Evolutionary conservation across 1,140 invertebrate genomes (phyloP).

Genomic region (Drosophila ogumai): DNA sequence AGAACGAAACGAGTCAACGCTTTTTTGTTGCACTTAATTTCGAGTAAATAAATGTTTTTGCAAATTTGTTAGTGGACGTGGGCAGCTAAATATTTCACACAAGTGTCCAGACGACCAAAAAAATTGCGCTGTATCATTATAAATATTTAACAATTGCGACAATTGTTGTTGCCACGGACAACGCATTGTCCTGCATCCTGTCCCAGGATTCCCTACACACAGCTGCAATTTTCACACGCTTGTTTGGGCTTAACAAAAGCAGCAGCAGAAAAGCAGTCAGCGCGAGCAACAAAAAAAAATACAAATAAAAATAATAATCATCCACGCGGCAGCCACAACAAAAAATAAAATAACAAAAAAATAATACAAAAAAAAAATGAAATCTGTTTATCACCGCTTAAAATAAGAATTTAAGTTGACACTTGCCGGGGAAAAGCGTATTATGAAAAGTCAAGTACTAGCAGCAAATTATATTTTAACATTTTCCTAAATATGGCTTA

Average conservation of each 20-base stretch:
- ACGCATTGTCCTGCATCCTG: conserved; percentile 51
- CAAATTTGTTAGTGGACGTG: conserved; percentile 43
- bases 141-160: conserved; percentile 83
- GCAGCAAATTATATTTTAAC: neutral
- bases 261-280: conserved; percentile 4
- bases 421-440: conserved; percentile 15
- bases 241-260: conserved; percentile 69
- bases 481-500: too few species aligned
- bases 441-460: conserved; percentile 1
- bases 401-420: conserved; percentile 37
- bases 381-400: conserved; percentile 43
- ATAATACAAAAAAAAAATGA: neutral
- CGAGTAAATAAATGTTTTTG: conserved; percentile 66
- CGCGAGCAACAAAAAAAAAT: conserved; percentile 10
- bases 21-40: conserved; percentile 39
- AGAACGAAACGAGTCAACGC: neutral
- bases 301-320: conserved; percentile 32
- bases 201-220: conserved; percentile 41
- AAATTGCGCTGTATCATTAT: conserved; percentile 74
- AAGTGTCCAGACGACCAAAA: conserved; percentile 51
- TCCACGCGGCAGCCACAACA: conserved; percentile 8
- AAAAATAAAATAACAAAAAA: neutral
- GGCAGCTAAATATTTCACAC: conserved; percentile 73
- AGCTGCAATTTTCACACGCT: conserved; percentile 79
- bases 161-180: conserved; percentile 71